Conservation (phyloP, 1,140 invertebrate species). For the Papilio machaon region DNA sequence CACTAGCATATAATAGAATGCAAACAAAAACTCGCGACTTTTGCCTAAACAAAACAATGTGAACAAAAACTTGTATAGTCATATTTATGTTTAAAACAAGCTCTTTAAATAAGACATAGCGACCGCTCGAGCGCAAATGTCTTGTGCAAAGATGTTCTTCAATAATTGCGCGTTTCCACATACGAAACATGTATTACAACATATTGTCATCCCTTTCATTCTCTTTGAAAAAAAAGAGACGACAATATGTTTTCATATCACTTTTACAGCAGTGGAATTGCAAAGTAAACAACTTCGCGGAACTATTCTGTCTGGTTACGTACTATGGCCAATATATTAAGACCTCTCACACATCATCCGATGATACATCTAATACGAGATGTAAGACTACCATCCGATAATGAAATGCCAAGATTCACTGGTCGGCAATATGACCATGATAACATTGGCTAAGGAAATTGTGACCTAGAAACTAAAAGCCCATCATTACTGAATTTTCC, state of each 20-base stretch:
- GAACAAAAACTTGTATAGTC: slow-evolving; percentile 28
- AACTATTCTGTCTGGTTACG: slow-evolving; percentile 63
- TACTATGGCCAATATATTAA: slow-evolving; percentile 49
- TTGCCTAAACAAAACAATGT: background rate
- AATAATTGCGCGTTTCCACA: slow-evolving; percentile 9
- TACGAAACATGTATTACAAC: background rate
- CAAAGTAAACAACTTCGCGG: slow-evolving; percentile 52
- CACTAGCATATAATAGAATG: background rate
- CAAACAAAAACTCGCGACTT: slow-evolving; percentile 8
- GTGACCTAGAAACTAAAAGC: slow-evolving; percentile 43
- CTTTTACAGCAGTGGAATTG: background rate
- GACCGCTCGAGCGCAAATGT: slow-evolving; percentile 57
- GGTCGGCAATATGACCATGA: slow-evolving; percentile 50
- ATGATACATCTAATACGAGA: slow-evolving; percentile 11
- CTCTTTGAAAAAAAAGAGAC: background rate
- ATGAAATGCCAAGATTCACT: slow-evolving; percentile 44
- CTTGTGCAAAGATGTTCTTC: slow-evolving; percentile 65
- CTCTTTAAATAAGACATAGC: slow-evolving; percentile 47
- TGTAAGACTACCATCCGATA: slow-evolving; percentile 13
- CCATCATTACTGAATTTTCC: slow-evolving; percentile 59
- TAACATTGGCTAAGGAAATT: slow-evolving; percentile 44
- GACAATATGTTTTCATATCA: background rate
- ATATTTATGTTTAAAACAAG: slow-evolving; percentile 41
- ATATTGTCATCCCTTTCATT: background rate
- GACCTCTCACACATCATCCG: slow-evolving; percentile 42